Conservation (phyloP, 2,797 vertebrate species). For the Acipenser ruthenus region DNA sequence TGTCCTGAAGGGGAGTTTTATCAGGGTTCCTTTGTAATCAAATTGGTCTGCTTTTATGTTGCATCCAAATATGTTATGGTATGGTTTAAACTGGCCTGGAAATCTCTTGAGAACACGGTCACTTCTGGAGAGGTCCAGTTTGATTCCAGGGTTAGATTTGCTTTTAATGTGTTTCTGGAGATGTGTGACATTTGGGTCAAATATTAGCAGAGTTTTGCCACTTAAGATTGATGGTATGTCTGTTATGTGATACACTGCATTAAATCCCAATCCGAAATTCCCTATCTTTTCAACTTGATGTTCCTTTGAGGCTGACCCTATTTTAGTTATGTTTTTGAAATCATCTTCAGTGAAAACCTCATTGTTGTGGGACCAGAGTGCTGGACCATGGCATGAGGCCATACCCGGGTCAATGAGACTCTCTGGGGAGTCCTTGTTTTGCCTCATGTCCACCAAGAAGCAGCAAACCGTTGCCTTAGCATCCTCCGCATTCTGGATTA, state of each 20-base stretch:
- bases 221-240: constrained; percentile 43
- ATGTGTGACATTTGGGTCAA: constrained; percentile 48
- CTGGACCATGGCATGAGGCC: constrained; percentile 43
- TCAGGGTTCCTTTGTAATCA: constrained; percentile 40
- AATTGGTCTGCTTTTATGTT: constrained; percentile 16
- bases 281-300: constrained; percentile 29
- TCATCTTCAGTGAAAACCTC: constrained; percentile 42
- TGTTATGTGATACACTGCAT: constrained; percentile 45
- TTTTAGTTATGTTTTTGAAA: constrained; percentile 39
- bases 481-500: constrained; percentile 49
- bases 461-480: constrained; percentile 35
- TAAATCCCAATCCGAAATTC: constrained; percentile 47
- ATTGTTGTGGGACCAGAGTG: constrained; percentile 48
- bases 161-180: constrained; percentile 38
- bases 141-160: constrained; percentile 34
- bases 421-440: constrained; percentile 15
- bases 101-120: constrained; percentile 24
- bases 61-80: constrained; percentile 38
- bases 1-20: constrained; percentile 44
- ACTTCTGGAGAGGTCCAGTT: constrained; percentile 28
- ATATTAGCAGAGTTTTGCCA: constrained; percentile 37
- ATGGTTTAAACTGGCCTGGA: constrained; percentile 44
- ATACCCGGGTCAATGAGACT: constrained; percentile 42
- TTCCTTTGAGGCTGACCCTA: constrained; percentile 45
- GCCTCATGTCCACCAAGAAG: constrained; percentile 44